Base-by-base conservation (phyloP, 2,113 vertebrate species). In the Elachura formosa region DNA sequence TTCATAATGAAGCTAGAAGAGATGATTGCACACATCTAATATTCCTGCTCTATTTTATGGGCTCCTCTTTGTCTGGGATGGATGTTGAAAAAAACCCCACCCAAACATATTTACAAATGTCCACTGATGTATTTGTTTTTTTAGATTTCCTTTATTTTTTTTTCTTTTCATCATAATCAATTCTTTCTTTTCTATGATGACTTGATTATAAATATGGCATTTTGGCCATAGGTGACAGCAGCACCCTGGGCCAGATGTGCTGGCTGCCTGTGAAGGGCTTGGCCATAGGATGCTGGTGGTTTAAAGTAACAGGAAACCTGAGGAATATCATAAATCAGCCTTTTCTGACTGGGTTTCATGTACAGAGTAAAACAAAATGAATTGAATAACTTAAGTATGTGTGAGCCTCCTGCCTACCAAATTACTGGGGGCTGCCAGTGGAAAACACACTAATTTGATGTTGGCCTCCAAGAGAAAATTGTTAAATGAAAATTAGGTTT, bases 281-380 rank as follows among this genome's bases (percentile, higher is more conserved):
- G 90, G 93, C 91, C 91, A 91, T 52, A 33, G 83, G 90, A 96
- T 48, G 67, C 85, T 96, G 87, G 76, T 76, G 94, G 97, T 96
- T 96, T 96, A 96, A 89, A 96, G 97, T 96, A 97, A 96, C 97
- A 97, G 98, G 97, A 98, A 98, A 97, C 97, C 97, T 92, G 94
- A 90, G 95, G 78, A 69, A 87, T 87, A 93, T 78, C 96, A 95
- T 97, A 97, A 97, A 97, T 98, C 96, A 97, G 96, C 75, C 69
- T 88, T 97, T 97, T 97, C 96, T 98, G 97, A 98, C 97, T 96
- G 73, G 91, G 89, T 62, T 96, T 97, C 97, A 97, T 96, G 96
- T 96, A 87, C 86, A 12, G 77, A 94, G 87, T 94, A 92, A 97
- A 97, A 97, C 97, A 96, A 93, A 97, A 96, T 91, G 95, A 84